Base-by-base conservation (phyloP, 2,113 vertebrate genomes). In the Thalassoma bifasciatum region DNA sequence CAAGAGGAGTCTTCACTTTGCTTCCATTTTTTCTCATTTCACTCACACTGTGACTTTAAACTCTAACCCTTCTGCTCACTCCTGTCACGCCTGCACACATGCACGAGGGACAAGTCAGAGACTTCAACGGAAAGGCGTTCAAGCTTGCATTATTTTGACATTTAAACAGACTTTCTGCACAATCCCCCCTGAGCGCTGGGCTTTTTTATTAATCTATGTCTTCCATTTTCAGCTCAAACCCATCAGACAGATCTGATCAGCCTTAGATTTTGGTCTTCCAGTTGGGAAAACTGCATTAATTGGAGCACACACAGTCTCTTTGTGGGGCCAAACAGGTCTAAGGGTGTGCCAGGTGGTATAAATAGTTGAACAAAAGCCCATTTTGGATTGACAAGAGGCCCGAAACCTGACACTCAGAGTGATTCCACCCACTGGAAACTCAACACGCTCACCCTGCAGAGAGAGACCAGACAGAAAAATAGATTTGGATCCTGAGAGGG, bases 281-380 rank as follows among this genome's bases (percentile, higher is more conserved):
- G 49, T 1, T 10, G 19, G 19, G 17, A 21, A n/a, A 49, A 19
- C 4, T 9, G 38, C 8, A 40, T 10, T 2, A 75, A 54, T 26
- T 16, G 36, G 46, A 49, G 70, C 36, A 23, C 49, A 57, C 23
- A 42, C 37, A 13, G 62, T 46, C 22, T 75, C 59, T 37, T 7
- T 65, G 68, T 60, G 42, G 23, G 72, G 56, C 62, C 38, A 24
- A 54, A 47, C 24, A 46, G 24, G 37, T 40, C 23, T 5, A 4
- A 37, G 64, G 59, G 75, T 54, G 72, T 56, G 67, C 71, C 56
- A 12, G 26, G 19, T 22, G 53, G 57, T 74, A 78, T 88, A 83
- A 86, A 87, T 82, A 86, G 86, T 83, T 75, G 63, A 90, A 87
- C 81, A 90, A 88, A 82, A 61, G 63, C 67, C 60, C 40, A 19